A percentile compares a stretch with the other conserved stretches of the same genome.
phyloP scores from a whole-genome alignment of 2,797 vertebrate genomes.

The Taeniopygia guttata region DNA sequence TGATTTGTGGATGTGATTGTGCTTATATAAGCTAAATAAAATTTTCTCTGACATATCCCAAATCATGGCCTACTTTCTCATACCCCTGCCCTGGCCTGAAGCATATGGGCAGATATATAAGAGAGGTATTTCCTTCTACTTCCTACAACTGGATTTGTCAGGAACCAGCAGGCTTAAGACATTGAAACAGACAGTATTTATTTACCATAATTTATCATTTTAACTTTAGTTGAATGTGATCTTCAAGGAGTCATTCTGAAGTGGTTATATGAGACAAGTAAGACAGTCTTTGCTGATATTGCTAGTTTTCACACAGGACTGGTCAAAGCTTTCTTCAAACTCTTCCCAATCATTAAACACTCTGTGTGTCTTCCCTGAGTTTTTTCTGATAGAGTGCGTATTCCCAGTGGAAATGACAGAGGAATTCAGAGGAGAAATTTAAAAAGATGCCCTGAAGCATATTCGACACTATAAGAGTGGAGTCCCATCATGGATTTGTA shows the following conservation, averaged over 20 bases:
- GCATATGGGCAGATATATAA: not conserved
- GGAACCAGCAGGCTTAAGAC: not conserved
- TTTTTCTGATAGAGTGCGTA: not conserved
- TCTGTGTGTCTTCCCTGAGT: not conserved
- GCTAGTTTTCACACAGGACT: not conserved
- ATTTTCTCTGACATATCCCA: not conserved
- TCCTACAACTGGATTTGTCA: not conserved
- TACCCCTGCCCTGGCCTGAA: not conserved
- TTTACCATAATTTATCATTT: not conserved
- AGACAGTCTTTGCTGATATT: not conserved
- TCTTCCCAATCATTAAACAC: not conserved
- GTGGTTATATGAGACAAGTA: not conserved
- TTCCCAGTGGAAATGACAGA: not conserved
- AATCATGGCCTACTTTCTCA: not conserved
- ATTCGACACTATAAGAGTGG: not conserved
- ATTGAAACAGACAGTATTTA: not conserved
- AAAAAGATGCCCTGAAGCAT: not conserved
- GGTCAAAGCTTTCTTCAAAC: not conserved
- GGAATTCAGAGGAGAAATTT: not conserved
- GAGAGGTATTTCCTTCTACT: not conserved
- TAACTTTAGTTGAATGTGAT: not conserved
- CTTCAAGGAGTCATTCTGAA: not conserved
- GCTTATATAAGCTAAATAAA: not conserved
- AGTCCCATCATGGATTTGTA: not conserved
- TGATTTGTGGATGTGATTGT: not conserved